phyloP scores from a whole-genome alignment of 2,113 vertebrate species.

The Syrrhaptes paradoxus region DNA sequence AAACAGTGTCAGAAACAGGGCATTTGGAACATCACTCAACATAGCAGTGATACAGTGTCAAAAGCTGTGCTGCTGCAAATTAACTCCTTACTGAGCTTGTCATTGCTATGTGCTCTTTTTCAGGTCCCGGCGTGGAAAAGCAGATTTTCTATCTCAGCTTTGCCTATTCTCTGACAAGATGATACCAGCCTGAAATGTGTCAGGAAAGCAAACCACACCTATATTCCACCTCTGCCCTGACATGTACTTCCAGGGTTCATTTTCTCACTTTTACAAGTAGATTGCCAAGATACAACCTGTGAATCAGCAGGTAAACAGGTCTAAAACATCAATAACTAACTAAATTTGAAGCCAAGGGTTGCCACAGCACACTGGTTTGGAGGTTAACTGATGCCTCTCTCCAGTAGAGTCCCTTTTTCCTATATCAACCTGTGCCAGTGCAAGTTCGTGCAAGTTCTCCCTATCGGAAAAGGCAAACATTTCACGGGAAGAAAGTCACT shows the following conservation, averaged over 20 bases:
- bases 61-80: neutral
- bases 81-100: neutral
- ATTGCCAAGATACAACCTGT: neutral
- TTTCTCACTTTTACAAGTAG: neutral
- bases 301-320: neutral
- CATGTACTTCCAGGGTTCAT: neutral
- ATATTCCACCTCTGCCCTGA: neutral
- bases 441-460: neutral
- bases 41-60: neutral
- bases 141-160: neutral
- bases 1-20: constrained; percentile 24
- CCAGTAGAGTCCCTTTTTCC: neutral
- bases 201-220: neutral
- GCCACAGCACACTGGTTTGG: neutral
- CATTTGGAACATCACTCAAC: constrained; percentile 7
- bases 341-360: neutral
- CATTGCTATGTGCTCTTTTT: neutral
- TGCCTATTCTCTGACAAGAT: neutral
- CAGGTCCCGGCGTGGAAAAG: neutral
- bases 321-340: neutral
- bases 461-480: neutral
- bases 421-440: neutral
- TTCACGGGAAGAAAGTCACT: neutral
- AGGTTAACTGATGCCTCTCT: neutral
- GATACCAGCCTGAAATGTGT: neutral